Conservation (phyloP, 2,888 invertebrate genomes). For the Tribolium freemani region DNA sequence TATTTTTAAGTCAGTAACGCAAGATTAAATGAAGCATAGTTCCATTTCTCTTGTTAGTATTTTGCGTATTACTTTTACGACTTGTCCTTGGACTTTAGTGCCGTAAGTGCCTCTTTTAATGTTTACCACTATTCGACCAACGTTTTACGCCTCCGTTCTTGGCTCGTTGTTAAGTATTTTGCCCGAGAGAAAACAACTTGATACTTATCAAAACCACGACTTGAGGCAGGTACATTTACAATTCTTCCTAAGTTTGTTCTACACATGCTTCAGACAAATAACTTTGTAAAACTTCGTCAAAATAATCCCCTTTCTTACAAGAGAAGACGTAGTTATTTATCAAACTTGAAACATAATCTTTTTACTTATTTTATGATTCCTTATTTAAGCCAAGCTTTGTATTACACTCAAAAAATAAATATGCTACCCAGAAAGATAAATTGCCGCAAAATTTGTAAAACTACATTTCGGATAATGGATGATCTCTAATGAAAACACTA, state of each 20-base stretch:
- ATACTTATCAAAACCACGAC: background rate
- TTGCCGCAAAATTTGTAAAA: background rate
- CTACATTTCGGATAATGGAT: background rate
- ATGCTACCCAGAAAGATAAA: background rate
- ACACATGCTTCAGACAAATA: background rate
- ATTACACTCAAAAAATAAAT: background rate
- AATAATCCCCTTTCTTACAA: conserved; percentile 14
- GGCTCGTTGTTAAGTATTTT: background rate
- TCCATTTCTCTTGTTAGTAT: background rate
- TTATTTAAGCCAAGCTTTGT: background rate
- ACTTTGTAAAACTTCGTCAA: background rate
- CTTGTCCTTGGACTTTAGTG: background rate
- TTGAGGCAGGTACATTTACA: background rate
- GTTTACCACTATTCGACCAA: background rate
- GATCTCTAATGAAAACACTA: background rate
- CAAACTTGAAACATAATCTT: conserved; percentile 25
- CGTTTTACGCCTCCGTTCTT: background rate
- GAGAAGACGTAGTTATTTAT: conserved; percentile 13
- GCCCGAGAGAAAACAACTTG: background rate
- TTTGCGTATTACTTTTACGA: background rate
- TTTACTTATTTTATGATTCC: background rate
- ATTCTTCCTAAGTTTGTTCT: background rate
- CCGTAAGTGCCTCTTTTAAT: background rate
- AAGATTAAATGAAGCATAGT: background rate
- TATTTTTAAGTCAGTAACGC: background rate